phyloP scores from a whole-genome alignment of 2,888 invertebrate genomes.

The Polyommatus iphigenia region DNA sequence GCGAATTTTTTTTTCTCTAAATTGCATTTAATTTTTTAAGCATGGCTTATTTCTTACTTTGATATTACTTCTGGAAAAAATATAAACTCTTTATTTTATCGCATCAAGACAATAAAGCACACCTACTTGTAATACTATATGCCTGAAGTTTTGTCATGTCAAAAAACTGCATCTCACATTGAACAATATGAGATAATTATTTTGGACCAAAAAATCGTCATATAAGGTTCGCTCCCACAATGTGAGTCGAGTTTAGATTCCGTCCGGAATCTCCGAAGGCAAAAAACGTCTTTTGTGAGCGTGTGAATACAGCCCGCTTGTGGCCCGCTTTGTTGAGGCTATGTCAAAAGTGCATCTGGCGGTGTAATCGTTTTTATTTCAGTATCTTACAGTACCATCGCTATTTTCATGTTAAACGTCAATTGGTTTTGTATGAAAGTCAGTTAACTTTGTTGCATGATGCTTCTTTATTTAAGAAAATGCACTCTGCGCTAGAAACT shows the following conservation, averaged over 20 bases:
- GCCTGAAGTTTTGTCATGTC: not conserved
- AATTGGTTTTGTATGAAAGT: not conserved
- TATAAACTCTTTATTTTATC: not conserved
- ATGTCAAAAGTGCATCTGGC: slow-evolving; percentile 69
- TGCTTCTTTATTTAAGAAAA: not conserved
- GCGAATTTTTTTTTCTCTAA: too few species aligned
- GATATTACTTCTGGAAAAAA: not conserved
- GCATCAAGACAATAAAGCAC: not conserved
- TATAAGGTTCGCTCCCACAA: slow-evolving; percentile 60
- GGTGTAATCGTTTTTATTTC: slow-evolving; percentile 56
- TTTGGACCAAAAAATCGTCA: slow-evolving; percentile 43
- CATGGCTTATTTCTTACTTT: not conserved
- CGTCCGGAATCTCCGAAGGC: slow-evolving; percentile 55
- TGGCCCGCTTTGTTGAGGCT: slow-evolving; percentile 57
- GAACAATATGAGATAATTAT: slow-evolving; percentile 38
- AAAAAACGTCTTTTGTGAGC: slow-evolving; percentile 69
- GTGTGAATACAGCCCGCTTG: slow-evolving; percentile 68
- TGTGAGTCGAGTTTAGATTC: slow-evolving; percentile 69
- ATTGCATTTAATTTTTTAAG: not conserved
- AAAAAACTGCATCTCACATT: slow-evolving; percentile 16
- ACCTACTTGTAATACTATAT: slow-evolving; percentile 4
- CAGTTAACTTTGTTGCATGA: not conserved
- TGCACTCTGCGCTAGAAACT: not conserved
- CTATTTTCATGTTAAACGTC: slow-evolving; percentile 4
- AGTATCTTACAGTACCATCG: slow-evolving; percentile 46